Percentiles rank a stretch among this genome's conserved stretches.
These are phyloP conservation scores for Anorthoa munda DNA, from an alignment of 2,888 invertebrate genomes.

Conservation along the genomic window DNA sequence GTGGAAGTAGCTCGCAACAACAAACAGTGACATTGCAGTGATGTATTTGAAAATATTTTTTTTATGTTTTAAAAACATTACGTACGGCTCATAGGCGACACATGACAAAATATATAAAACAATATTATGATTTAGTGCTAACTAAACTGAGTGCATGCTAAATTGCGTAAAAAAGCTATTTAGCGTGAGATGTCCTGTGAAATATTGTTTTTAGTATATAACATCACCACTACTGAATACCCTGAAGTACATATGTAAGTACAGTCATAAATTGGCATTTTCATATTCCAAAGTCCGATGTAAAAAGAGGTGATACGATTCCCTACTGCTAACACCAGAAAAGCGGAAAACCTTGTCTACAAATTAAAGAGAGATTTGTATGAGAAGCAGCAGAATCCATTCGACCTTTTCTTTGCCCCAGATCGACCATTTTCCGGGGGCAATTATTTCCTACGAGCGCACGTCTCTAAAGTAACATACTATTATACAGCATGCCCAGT, in stretches of 20 bases:
- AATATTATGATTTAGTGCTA: not conserved
- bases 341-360: conserved; percentile 9
- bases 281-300: conserved; percentile 1
- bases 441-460: conserved; percentile 55
- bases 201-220: conserved; percentile 1
- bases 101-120: conserved; percentile 7
- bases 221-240: not conserved
- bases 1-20: too few relatives aligned
- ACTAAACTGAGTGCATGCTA: not conserved
- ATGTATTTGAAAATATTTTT: conserved; percentile 33
- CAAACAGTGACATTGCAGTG: too few relatives aligned
- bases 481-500: conserved; percentile 15
- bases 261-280: not conserved
- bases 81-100: conserved; percentile 1
- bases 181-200: not conserved
- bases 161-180: not conserved
- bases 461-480: conserved; percentile 42
- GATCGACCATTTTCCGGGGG: conserved; percentile 35
- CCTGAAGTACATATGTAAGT: not conserved
- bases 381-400: conserved; percentile 31
- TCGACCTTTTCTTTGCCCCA: conserved; percentile 48
- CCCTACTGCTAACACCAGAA: not conserved
- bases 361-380: conserved; percentile 47
- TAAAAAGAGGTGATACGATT: not conserved
- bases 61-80: conserved; percentile 10